Percentiles rank a stretch among this genome's conserved stretches.
These are phyloP conservation scores for Drosophila lacicola DNA, from an alignment of 2,888 invertebrate species.

Conservation along the genomic window DNA sequence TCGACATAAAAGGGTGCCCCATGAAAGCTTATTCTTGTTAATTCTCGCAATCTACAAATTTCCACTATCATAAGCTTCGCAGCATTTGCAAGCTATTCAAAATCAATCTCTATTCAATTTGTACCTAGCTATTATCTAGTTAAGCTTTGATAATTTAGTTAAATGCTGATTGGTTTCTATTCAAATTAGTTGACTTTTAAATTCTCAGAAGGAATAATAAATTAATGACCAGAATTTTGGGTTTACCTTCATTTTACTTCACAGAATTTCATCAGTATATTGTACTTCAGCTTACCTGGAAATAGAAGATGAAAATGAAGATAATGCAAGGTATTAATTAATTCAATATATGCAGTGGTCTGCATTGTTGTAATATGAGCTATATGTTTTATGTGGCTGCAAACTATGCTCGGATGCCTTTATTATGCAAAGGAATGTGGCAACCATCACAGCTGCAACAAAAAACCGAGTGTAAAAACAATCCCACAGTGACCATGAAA, in stretches of 20 bases:
- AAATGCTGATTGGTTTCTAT: background rate
- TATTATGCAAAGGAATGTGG: constrained; percentile 62
- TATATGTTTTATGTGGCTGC: constrained; percentile 17
- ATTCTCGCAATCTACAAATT: background rate
- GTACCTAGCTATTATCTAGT: too few relatives aligned
- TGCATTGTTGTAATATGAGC: constrained; percentile 23
- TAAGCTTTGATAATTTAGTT: too few relatives aligned
- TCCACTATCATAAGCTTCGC: too few relatives aligned
- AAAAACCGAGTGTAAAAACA: constrained; percentile 13
- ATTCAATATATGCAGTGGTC: constrained; percentile 18
- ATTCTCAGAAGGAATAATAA: background rate
- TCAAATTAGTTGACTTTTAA: background rate
- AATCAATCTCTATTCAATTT: too few relatives aligned
- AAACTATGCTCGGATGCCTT: constrained; percentile 22
- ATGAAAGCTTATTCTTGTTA: background rate
- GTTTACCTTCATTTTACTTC: background rate
- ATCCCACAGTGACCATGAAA: constrained; percentile 61
- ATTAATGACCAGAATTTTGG: background rate
- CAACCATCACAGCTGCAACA: constrained; percentile 25
- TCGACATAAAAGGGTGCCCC: too few relatives aligned
- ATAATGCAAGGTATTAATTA: constrained; percentile 41
- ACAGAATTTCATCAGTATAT: background rate
- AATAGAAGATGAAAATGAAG: constrained; percentile 33
- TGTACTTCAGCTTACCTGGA: constrained; percentile 44
- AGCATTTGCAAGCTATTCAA: too few relatives aligned